Conservation (phyloP, 2,888 invertebrate species). For the Philereme transversata region DNA sequence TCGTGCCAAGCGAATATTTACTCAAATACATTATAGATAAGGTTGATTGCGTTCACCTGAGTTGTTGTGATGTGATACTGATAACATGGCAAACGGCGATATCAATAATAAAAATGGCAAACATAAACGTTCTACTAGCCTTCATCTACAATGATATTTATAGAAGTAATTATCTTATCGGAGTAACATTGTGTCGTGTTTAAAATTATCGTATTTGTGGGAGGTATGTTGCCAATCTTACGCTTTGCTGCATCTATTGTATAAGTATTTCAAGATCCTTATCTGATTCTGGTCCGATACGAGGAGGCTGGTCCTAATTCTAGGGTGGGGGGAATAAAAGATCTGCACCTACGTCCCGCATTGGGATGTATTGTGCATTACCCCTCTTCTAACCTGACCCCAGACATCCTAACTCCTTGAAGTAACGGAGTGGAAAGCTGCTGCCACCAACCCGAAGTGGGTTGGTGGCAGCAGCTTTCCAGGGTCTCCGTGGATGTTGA, state of each 20-base stretch:
- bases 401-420: too few species aligned
- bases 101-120: constrained; percentile 47
- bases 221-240: constrained; percentile 1
- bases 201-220: constrained; percentile 42
- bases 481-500: too few species aligned
- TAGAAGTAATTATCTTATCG: constrained; percentile 52
- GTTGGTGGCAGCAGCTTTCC: too few species aligned
- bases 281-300: background rate
- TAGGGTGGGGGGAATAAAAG: too few species aligned
- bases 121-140: constrained; percentile 44
- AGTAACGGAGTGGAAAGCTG: too few species aligned
- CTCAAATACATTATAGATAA: constrained; percentile 27
- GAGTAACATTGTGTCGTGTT: constrained; percentile 38
- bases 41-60: constrained; percentile 31
- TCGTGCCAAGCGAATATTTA: constrained; percentile 36
- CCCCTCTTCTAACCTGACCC: too few species aligned
- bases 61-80: constrained; percentile 17
- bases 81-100: constrained; percentile 47
- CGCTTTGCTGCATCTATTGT: background rate
- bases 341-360: too few species aligned
- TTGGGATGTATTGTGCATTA: too few species aligned
- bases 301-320: too few species aligned
- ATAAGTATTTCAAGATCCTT: background rate
- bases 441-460: too few species aligned
- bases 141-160: constrained; percentile 43